A percentile compares a stretch with the other conserved stretches of the same genome.
These are phyloP conservation scores for Heliconius sara DNA, from an alignment of 2,888 invertebrate species.

Conservation along the genomic window DNA sequence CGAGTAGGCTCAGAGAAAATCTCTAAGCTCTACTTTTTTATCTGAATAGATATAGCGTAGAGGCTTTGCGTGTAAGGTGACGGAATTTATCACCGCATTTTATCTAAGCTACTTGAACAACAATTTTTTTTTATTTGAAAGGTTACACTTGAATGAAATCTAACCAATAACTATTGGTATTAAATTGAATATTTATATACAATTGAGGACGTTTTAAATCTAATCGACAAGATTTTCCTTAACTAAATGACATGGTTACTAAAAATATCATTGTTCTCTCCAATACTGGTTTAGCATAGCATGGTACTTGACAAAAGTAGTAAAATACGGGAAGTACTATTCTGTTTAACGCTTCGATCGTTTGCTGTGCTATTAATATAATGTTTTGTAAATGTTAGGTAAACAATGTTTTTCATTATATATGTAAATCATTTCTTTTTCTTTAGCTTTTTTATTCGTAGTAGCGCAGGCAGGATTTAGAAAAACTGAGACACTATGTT, in stretches of 20 bases:
- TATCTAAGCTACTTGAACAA: not conserved
- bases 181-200: not conserved
- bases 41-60: not conserved
- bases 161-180: not conserved
- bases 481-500: no score
- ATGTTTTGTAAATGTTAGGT: not conserved
- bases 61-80: not conserved
- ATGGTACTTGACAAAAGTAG: constrained; percentile 33
- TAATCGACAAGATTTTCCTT: constrained; percentile 16
- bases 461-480: no score
- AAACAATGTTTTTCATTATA: not conserved
- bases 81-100: no score
- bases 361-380: not conserved
- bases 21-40: not conserved
- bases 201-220: not conserved
- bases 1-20: no score
- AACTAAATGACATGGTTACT: constrained; percentile 14
- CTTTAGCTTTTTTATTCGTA: no score
- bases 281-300: constrained; percentile 20
- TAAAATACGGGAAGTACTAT: constrained; percentile 30
- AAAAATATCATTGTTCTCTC: not conserved
- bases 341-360: constrained; percentile 12
- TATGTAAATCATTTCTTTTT: not conserved
- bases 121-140: not conserved
- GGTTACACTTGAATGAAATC: no score